A percentile compares a stretch with the other conserved stretches of the same genome.
Conservation (phyloP, 2,888 invertebrate species). For the Lasioglossum leucozonium region DNA sequence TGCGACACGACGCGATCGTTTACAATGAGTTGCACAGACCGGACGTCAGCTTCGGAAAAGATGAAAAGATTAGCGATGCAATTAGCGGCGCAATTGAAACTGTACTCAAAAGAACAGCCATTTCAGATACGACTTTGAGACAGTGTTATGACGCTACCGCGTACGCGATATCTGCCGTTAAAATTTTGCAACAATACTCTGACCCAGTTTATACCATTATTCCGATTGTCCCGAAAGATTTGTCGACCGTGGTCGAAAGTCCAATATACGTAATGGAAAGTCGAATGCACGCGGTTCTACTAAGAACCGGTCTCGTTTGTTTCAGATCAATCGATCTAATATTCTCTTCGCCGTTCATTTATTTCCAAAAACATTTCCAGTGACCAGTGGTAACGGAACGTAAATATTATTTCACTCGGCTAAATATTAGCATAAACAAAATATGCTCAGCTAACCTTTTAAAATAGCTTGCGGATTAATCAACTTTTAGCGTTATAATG, state of each 20-base stretch:
- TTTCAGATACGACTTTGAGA: neutral
- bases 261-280: constrained; percentile 60
- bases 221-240: constrained; percentile 39
- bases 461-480: too few relatives aligned
- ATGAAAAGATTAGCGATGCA: neutral
- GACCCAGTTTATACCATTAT: constrained; percentile 19
- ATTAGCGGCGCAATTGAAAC: neutral
- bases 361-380: neutral
- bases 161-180: neutral
- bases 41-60: neutral
- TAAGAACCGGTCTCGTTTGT: constrained; percentile 43
- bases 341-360: neutral
- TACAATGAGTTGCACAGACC: neutral
- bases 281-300: constrained; percentile 49
- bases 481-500: too few relatives aligned
- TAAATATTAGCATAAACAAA: too few relatives aligned
- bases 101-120: neutral
- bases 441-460: too few relatives aligned
- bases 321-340: constrained; percentile 51
- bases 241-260: constrained; percentile 49
- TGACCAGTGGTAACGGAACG: too few relatives aligned
- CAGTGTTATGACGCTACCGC: neutral
- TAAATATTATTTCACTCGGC: too few relatives aligned
- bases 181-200: neutral
- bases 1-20: too few relatives aligned